phyloP scores from a whole-genome alignment of 2,797 vertebrate genomes.

The Microctenopoma steveboyesi region DNA sequence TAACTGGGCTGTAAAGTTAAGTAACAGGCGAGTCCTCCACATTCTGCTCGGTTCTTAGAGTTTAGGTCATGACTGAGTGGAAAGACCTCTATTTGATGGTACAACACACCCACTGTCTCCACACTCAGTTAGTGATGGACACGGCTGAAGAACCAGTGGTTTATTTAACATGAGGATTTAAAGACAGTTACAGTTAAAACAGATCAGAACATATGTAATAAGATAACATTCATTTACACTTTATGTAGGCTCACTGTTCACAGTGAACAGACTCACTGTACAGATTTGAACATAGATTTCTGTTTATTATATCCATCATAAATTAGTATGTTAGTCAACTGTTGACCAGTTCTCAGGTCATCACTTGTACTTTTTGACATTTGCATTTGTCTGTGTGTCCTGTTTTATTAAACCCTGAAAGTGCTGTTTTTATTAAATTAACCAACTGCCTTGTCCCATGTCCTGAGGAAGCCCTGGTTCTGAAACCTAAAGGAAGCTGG shows the following conservation, averaged over 20 bases:
- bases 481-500: slow-evolving; percentile 72
- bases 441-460: slow-evolving; percentile 31
- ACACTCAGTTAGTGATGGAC: neutral
- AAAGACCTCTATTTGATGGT: slow-evolving; percentile 47
- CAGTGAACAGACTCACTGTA: neutral
- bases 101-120: slow-evolving; percentile 14
- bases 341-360: neutral
- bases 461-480: slow-evolving; percentile 68
- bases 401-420: slow-evolving; percentile 7
- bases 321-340: too few species aligned
- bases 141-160: neutral
- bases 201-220: too few species aligned
- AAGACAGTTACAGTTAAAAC: too few species aligned
- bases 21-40: too few species aligned
- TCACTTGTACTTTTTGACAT: neutral
- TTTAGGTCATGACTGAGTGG: neutral
- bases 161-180: neutral
- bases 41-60: neutral
- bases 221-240: too few species aligned
- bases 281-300: neutral
- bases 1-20: neutral
- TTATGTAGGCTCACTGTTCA: too few species aligned
- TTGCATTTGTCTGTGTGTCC: neutral
- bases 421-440: slow-evolving; percentile 27
- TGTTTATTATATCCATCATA: too few species aligned